These are phyloP conservation scores for Habroteleia sp. DNA, from an alignment of 2,888 invertebrate species.

Conservation along the genomic window DNA sequence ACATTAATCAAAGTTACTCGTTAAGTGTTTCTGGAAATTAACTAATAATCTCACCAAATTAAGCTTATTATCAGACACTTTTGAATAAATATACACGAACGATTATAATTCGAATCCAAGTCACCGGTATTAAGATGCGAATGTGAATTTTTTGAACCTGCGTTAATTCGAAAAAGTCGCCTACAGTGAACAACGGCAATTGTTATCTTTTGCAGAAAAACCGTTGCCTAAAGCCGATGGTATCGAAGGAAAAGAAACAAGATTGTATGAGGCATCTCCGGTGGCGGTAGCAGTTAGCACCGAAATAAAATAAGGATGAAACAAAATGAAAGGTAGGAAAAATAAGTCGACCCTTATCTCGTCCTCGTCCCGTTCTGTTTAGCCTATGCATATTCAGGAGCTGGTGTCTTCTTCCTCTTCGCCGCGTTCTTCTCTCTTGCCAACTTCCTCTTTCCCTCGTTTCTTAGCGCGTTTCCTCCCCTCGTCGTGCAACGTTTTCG, in stretches of 20 bases:
- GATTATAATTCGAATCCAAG: no score
- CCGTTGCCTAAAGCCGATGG: conserved; percentile 54
- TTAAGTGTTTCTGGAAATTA: conserved; percentile 24
- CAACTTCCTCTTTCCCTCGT: conserved; percentile 66
- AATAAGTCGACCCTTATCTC: conserved; percentile 80
- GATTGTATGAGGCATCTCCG: conserved; percentile 65
- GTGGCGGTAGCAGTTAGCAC: conserved; percentile 76
- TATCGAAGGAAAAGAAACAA: conserved; percentile 54
- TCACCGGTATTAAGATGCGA: no score
- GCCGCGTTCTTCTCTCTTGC: conserved; percentile 59
- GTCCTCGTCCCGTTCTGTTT: conserved; percentile 77
- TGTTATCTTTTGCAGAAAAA: conserved; percentile 58
- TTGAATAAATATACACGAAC: no score
- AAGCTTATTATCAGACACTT: conserved; percentile 14
- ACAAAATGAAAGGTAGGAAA: conserved; percentile 78
- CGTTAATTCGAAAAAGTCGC: not conserved
- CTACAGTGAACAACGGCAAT: conserved; percentile 13
- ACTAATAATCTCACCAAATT: conserved; percentile 27
- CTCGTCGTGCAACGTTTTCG: conserved; percentile 66
- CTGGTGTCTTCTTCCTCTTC: conserved; percentile 65
- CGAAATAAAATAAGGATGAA: conserved; percentile 78
- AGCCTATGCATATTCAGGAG: conserved; percentile 80
- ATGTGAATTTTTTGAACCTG: not conserved
- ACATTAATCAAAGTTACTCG: conserved; percentile 30
- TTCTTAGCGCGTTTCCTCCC: conserved; percentile 62